Base-by-base conservation (phyloP, 2,888 invertebrate genomes). In the Trissonchulus sp. region DNA sequence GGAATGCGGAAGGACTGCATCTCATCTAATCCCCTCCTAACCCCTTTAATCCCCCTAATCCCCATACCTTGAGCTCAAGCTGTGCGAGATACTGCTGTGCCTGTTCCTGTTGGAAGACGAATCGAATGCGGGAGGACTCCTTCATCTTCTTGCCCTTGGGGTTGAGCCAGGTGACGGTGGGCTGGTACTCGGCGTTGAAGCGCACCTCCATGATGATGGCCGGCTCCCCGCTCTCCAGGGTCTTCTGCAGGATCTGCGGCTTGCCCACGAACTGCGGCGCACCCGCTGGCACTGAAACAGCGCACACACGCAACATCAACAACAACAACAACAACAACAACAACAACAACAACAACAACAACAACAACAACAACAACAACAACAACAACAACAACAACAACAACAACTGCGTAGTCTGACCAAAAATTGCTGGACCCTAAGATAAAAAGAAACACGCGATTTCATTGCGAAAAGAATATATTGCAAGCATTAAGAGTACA, bases 71-170 rank as follows among this genome's bases (percentile, higher is more conserved):
- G 36, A 84, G 81, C 77, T 84, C 84, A 34, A 82, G 79, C 74
- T 81, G 80, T 30, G 82, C 82, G 38, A 81, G 80, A 78, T 79
- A 83, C 30, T 80, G 81, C 77, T 83, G 83, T 36, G 79, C 80
- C 28, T 80, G 81, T 72, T 82, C 82, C 73, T 80, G 78, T 18
- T 77, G 73, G 33, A 79, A 77, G 72, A 76, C 77, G 80, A 84
- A 84, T 81, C 83, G 84, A 81, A 84, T 84, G 48, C 84, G 79
- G 72, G 80, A 80, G 15, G 81, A 81, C 76, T 84, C 84, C 82
- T 84, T 84, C 82, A 84, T 84, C 80, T 84, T 84, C 80, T 84
- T 84, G 76, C 82, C 81, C 78, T 84, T 84, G 71, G 84, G 83
- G 78, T 83, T 84, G 78, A 84, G 80, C 84, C 84, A 84, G 77